Base-by-base conservation (phyloP, 23 tunicate genomes). In the Trididemnum clinides region DNA sequence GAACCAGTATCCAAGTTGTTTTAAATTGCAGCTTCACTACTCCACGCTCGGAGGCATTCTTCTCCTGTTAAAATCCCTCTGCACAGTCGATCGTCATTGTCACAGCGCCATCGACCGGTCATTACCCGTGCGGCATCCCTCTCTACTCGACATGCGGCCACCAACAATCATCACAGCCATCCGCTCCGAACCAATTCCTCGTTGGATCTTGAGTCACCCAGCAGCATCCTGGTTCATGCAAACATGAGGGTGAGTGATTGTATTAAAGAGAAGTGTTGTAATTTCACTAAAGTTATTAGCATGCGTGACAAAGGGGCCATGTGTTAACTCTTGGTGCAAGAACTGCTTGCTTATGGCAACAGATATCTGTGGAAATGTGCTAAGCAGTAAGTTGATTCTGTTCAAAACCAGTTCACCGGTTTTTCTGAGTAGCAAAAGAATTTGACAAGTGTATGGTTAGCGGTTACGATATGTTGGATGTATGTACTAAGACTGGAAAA, bases 131-230 rank as follows among this genome's bases (percentile, higher is more conserved):
- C 87, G 54, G 10, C 83, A 10, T 76, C 63, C 25, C 28, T 82
- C 21, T 77, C 70, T 12, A 29, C 81, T 0, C 83, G 90, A 6
- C 25, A 64, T 34, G 62, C 85, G 10, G 19, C 62, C 30, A 33
- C 37, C 29, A 39, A 0, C 28, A 64, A 71, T 27, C 74, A 79
- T 39, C 49, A 59, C 25, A 69, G 72, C 64, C 33, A 69, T 26
- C 36, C 85, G 18, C 12, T 64, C 21, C 80, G 69, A 30, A 59
- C 18, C 64, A 26, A 21, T 12, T 64, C 84, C 32, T 32, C 37
- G 22, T 51, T 91, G 63, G 97, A 92, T 69, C 73, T 92, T 51
- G 97, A 92, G 62, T 88, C 97, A 3, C 97, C 97, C n/a, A 79
- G 82, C 84, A 92, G 97, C 36, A 71, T 92, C 21, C 80, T 92